A percentile compares a stretch with the other conserved stretches of the same genome.
phyloP scores from a whole-genome alignment of 2,888 invertebrate species.

The Drosophila hawaiiensis region DNA sequence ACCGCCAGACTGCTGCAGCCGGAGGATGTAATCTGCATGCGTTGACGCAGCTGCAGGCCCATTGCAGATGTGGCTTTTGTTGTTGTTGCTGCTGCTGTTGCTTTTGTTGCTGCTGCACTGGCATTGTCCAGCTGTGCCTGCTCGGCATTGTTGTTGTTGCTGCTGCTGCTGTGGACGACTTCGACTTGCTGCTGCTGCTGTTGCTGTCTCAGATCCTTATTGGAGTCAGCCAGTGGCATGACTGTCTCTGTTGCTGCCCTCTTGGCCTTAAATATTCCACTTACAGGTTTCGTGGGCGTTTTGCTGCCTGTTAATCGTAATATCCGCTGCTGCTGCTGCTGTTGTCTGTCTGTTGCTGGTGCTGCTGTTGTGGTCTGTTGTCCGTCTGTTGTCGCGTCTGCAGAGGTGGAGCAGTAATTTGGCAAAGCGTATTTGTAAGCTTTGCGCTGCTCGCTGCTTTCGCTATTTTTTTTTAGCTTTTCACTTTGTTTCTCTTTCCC shows the following conservation, averaged over 20 bases:
- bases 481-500: conserved; percentile 42
- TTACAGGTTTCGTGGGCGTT: conserved; percentile 55
- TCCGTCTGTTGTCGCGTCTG: conserved; percentile 11
- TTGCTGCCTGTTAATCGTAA: conserved; percentile 27
- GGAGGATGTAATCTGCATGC: conserved; percentile 83
- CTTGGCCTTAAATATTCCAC: conserved; percentile 49
- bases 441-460: conserved; percentile 36
- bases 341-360: conserved; percentile 22
- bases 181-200: conserved; percentile 65
- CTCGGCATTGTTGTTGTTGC: conserved; percentile 50
- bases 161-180: conserved; percentile 50
- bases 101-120: conserved; percentile 31
- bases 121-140: conserved; percentile 55
- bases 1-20: conserved; percentile 82
- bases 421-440: conserved; percentile 31
- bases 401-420: conserved; percentile 24
- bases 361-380: conserved; percentile 15
- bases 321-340: conserved; percentile 20
- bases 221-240: conserved; percentile 84
- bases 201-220: conserved; percentile 81
- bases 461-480: conserved; percentile 37
- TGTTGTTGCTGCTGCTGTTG: conserved; percentile 24
- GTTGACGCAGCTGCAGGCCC: conserved; percentile 71
- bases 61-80: conserved; percentile 42
- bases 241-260: conserved; percentile 50